Evolutionary conservation across 2,113 vertebrate species (phyloP), one percentile per base, ranked within the genome.

Genomic region (Salvelinus fontinalis): DNA sequence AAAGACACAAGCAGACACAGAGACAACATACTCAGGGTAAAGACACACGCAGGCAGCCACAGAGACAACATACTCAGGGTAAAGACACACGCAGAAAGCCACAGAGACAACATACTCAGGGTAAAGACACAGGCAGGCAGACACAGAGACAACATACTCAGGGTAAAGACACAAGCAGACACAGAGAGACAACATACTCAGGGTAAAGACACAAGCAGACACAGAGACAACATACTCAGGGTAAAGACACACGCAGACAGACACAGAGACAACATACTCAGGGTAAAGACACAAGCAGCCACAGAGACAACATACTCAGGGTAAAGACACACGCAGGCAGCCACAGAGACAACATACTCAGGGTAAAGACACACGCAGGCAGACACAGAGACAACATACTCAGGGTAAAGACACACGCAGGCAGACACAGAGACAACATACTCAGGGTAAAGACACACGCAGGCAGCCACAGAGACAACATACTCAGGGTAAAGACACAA

Each of bases 31-130:
- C 89, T 88, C 34, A 73, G 11, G 95, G 95, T 96, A 24, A 22
- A 69, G 1, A 39, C 39, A 6, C 31, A 34, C 0, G 31, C 31
- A 34, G 31, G 31, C 39, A 82, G 92, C 83, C 95, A 96, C 60
- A 94, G 88, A 85, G 93, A 94, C 70, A 75, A 60, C 13, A 22
- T 75, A 31, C 89, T 88, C 34, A 73, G 11, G 95, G 95, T 96
- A 24, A 22, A 69, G 1, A 39, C 39, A 6, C 31, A 34, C 0
- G 31, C 31, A 34, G 31, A 29, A 0, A 82, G 92, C 83, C 95
- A 96, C 60, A 94, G 88, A 85, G 93, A 94, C 70, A 75, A 60
- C 13, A 22, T 75, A 31, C 89, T 88, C 34, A 73, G 11, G 95
- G 95, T 96, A 24, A 22, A 69, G 1, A 39, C 39, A 6, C 31